Conservation (phyloP, 2,797 vertebrate genomes). For the Poliocrania exsul region DNA sequence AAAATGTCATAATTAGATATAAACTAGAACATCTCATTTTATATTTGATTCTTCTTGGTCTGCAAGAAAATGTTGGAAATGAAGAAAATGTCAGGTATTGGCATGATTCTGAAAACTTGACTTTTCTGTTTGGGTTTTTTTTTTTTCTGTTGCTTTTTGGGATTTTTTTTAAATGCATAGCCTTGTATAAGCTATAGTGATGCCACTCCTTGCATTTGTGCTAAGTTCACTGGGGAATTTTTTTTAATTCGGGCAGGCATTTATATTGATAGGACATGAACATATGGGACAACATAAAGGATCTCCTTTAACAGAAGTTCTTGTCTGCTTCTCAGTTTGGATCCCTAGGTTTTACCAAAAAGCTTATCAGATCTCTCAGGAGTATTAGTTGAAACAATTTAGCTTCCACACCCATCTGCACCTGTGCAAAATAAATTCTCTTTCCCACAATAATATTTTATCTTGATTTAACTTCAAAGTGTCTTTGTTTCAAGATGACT, state of each 20-base stretch:
- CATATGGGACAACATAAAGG: background rate
- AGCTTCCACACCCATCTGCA: conserved; percentile 54
- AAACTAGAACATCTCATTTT: background rate
- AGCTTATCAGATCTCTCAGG: conserved; percentile 36
- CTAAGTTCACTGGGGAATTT: background rate
- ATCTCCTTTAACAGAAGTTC: background rate
- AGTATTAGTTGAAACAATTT: conserved; percentile 31
- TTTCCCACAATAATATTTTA: conserved; percentile 50
- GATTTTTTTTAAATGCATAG: background rate
- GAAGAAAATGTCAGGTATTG: background rate
- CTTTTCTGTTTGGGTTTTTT: background rate
- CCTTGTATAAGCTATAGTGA: background rate
- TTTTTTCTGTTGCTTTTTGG: background rate
- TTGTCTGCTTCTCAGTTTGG: background rate
- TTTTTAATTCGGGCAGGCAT: background rate
- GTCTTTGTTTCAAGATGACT: conserved; percentile 24
- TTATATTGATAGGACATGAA: background rate
- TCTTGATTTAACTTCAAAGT: conserved; percentile 63
- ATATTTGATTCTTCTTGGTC: background rate
- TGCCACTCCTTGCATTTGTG: background rate
- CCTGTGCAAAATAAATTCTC: conserved; percentile 47
- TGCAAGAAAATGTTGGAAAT: background rate
- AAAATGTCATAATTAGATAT: background rate
- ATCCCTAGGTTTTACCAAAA: conserved; percentile 1
- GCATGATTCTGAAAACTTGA: background rate